Evolutionary conservation across 2,888 invertebrate species (phyloP).

Genomic region (Eupithecia vulgata): DNA sequence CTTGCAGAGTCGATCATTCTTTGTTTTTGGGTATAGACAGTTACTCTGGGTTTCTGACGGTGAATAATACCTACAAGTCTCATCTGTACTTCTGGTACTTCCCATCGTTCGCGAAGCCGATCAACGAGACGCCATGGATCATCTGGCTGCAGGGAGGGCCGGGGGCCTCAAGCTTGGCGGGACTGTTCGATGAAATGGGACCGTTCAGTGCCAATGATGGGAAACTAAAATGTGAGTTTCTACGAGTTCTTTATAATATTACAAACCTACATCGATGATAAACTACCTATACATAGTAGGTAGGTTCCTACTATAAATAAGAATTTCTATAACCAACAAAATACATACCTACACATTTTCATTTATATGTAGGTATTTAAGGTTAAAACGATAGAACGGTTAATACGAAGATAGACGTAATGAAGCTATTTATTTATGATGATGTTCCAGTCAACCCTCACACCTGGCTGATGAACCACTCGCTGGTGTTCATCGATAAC

Average conservation of each 20-base stretch:
- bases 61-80: conserved; percentile 88
- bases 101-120: conserved; percentile 78
- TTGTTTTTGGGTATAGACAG: conserved; percentile 73
- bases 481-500: conserved; percentile 86
- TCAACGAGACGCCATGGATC: conserved; percentile 85
- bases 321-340: no score
- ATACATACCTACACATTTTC: no score
- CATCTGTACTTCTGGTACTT: conserved; percentile 95
- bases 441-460: conserved; percentile 69
- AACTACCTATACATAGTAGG: not conserved
- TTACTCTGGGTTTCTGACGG: conserved; percentile 86
- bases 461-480: conserved; percentile 85
- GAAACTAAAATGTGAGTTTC: conserved; percentile 55
- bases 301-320: not conserved
- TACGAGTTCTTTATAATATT: not conserved
- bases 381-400: no score
- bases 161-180: conserved; percentile 86
- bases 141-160: conserved; percentile 97
- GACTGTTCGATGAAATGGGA: conserved; percentile 76
- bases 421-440: not conserved
- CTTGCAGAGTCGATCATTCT: conserved; percentile 58
- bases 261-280: not conserved
- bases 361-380: no score
- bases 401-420: no score
- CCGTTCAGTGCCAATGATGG: conserved; percentile 58